Conservation (phyloP, 2,113 vertebrate species). For the Machaerirhynchus nigripectus region DNA sequence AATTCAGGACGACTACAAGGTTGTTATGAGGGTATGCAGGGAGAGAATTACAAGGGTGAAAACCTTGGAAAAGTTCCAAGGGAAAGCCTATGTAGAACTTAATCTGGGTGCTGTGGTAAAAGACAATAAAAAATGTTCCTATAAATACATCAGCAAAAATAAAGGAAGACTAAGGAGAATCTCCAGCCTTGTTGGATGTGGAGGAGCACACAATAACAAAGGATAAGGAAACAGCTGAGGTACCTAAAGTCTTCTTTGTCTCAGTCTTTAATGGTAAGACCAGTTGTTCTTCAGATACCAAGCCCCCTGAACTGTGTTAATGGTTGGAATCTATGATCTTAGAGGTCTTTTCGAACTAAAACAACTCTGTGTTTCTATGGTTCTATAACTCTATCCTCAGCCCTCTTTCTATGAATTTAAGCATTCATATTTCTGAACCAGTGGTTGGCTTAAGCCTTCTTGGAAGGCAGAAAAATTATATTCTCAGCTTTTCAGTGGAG, state of each 20-base stretch:
- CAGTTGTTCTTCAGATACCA: background rate
- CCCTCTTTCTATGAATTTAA: background rate
- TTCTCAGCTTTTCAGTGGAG: background rate
- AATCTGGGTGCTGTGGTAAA: background rate
- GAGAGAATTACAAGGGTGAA: background rate
- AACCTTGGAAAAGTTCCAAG: background rate
- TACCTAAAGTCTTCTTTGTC: background rate
- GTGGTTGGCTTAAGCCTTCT: background rate
- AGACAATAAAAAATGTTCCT: background rate
- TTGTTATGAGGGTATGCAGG: background rate
- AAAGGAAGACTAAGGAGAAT: background rate
- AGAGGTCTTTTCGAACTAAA: background rate
- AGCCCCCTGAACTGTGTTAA: background rate
- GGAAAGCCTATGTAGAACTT: background rate
- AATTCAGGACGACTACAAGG: background rate
- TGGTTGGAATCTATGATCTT: background rate
- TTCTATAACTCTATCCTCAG: background rate
- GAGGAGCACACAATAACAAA: background rate
- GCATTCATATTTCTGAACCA: background rate
- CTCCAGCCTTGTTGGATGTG: background rate
- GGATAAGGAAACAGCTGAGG: background rate
- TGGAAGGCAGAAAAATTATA: background rate
- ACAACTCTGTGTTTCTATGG: background rate
- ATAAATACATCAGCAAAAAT: background rate
- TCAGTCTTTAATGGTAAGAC: background rate